A percentile compares a stretch with the other conserved stretches of the same genome.
These are phyloP conservation scores for Himalopsyche japonica DNA, from an alignment of 2,888 invertebrate genomes.

Conservation along the genomic window DNA sequence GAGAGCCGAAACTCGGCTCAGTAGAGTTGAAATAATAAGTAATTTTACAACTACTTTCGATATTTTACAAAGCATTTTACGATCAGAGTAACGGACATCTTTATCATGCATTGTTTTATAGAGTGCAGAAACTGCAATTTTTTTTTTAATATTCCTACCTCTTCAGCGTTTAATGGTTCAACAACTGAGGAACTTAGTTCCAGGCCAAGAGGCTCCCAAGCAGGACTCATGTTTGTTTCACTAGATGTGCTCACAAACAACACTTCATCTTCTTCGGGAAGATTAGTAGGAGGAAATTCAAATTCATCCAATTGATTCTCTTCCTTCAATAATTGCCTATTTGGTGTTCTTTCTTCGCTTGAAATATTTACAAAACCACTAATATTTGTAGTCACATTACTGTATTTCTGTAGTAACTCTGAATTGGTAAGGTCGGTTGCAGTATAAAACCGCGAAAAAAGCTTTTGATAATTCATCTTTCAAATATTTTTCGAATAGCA, in stretches of 20 bases:
- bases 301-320: conserved; percentile 18
- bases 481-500: conserved; percentile 4
- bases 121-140: neutral
- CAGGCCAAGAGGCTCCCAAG: conserved; percentile 29
- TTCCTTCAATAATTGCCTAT: neutral
- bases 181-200: conserved; percentile 20
- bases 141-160: conserved; percentile 2
- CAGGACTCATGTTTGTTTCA: neutral
- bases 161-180: conserved; percentile 21
- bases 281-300: conserved; percentile 6
- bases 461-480: conserved; percentile 39
- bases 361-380: conserved; percentile 4
- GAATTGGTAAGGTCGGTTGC: conserved; percentile 21
- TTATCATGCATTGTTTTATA: too few relatives aligned
- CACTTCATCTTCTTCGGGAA: conserved; percentile 25
- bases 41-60: neutral
- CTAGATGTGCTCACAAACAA: conserved; percentile 19
- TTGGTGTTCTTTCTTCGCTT: conserved; percentile 9
- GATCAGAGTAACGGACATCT: too few relatives aligned
- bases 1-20: too few relatives aligned
- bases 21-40: too few relatives aligned
- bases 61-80: neutral
- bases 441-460: conserved; percentile 37
- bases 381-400: conserved; percentile 15
- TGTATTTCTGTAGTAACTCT: conserved; percentile 33